Evolutionary conservation across 1,140 invertebrate species (phyloP).

Genomic region (Heterodera carotae): DNA sequence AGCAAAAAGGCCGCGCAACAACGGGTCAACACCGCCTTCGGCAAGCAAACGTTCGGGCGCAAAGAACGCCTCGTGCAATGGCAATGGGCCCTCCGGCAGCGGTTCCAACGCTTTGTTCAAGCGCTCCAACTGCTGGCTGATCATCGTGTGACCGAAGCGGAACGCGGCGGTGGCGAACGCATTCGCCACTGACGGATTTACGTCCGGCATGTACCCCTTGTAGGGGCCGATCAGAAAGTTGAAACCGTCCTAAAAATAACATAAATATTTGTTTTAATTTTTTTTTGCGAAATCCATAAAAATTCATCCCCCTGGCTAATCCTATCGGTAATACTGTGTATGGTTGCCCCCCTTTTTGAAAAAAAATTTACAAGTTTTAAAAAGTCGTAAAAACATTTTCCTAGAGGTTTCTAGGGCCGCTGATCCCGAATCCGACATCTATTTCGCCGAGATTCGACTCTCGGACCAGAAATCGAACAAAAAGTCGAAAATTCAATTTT

Average conservation of each 20-base stretch:
- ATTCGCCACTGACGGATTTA: conserved; percentile 80
- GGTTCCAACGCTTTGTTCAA: conserved; percentile 81
- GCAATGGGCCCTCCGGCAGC: conserved; percentile 79
- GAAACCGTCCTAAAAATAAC: conserved; percentile 66
- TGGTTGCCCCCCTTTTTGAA: too few species aligned
- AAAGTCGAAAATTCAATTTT: too few species aligned
- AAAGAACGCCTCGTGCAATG: conserved; percentile 91
- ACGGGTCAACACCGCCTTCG: conserved; percentile 92
- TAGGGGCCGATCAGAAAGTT: conserved; percentile 79
- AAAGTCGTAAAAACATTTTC: too few species aligned
- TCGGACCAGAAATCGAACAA: too few species aligned
- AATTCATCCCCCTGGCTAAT: too few species aligned
- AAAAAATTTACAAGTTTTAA: too few species aligned
- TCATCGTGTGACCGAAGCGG: conserved; percentile 91
- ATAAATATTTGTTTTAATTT: too few species aligned
- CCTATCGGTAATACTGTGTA: too few species aligned
- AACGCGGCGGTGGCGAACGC: conserved; percentile 94
- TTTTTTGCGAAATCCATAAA: too few species aligned
- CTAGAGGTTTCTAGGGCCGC: too few species aligned
- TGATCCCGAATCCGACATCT: too few species aligned
- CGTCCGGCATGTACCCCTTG: conserved; percentile 77
- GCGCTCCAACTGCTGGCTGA: conserved; percentile 85
- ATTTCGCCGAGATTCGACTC: too few species aligned
- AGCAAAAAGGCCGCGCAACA: conserved; percentile 86
- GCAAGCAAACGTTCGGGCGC: conserved; percentile 89